Evolutionary conservation across 2,113 vertebrate species (phyloP).

Genomic region (Lepisosteus osseus): DNA sequence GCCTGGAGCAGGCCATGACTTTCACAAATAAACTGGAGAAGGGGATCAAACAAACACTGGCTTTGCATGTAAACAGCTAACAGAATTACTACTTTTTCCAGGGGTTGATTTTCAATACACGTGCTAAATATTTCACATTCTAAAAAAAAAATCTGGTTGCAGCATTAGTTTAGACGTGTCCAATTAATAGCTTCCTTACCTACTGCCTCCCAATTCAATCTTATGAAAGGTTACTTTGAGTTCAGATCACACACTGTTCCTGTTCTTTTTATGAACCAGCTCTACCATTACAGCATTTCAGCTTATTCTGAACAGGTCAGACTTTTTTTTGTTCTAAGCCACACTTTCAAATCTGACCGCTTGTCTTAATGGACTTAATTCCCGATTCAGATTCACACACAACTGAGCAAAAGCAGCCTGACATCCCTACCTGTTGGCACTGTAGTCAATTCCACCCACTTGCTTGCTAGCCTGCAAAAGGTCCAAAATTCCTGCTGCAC

Average conservation of each 20-base stretch:
- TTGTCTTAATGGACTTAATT: no score
- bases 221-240: no score
- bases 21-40: conserved; percentile 56
- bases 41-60: conserved; percentile 59
- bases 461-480: conserved; percentile 97
- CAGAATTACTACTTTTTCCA: conserved; percentile 42
- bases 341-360: no score
- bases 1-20: conserved; percentile 49
- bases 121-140: not conserved
- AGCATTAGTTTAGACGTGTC: conserved; percentile 9
- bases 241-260: no score
- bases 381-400: no score
- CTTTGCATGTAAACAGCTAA: conserved; percentile 56
- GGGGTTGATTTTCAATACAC: conserved; percentile 28
- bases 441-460: conserved; percentile 95
- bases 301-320: no score
- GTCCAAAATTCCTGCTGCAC: conserved; percentile 85
- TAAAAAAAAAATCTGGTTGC: conserved; percentile 12
- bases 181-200: conserved; percentile 4
- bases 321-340: no score
- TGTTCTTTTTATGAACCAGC: no score
- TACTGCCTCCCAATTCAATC: not conserved
- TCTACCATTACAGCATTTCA: no score
- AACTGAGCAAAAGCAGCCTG: no score
- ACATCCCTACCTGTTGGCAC: conserved; percentile 83